These are phyloP conservation scores for Acrossocheilus wenchowensis DNA, from an alignment of 2,797 vertebrate species.

Conservation along the genomic window DNA sequence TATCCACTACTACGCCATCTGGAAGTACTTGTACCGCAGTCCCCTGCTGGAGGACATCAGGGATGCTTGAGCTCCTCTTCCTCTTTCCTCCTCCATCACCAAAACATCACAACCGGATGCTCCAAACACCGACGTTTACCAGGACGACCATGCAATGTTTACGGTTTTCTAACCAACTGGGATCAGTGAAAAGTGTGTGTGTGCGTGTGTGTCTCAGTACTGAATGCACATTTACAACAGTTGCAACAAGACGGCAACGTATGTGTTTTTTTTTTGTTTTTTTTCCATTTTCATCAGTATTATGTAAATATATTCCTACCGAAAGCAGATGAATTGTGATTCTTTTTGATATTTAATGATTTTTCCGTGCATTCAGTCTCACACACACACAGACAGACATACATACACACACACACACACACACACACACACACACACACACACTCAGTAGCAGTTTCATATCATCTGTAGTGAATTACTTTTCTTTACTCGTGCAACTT, in stretches of 20 bases:
- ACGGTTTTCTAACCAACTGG: constrained; percentile 53
- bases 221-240: not conserved
- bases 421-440: constrained; percentile 40
- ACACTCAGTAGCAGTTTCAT: not conserved
- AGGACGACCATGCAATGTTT: constrained; percentile 65
- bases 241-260: not conserved
- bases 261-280: constrained; percentile 29
- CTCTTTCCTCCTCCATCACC: not conserved
- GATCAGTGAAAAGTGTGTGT: constrained; percentile 45
- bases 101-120: not conserved
- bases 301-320: constrained; percentile 52
- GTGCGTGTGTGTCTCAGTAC: constrained; percentile 62
- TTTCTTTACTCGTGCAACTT: constrained; percentile 50
- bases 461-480: constrained; percentile 26
- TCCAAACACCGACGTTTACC: constrained; percentile 68
- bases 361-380: constrained; percentile 31
- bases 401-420: too few species aligned
- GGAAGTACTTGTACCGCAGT: constrained; percentile 95
- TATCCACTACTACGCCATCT: constrained; percentile 98
- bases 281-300: constrained; percentile 36
- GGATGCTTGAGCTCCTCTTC: constrained; percentile 74
- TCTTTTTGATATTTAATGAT: not conserved
- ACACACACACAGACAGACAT: constrained; percentile 61
- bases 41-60: constrained; percentile 76
- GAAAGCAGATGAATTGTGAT: constrained; percentile 22